A percentile compares a stretch with the other conserved stretches of the same genome.
phyloP scores from a whole-genome alignment of 2,888 invertebrate genomes.

The Griposia aprilina region DNA sequence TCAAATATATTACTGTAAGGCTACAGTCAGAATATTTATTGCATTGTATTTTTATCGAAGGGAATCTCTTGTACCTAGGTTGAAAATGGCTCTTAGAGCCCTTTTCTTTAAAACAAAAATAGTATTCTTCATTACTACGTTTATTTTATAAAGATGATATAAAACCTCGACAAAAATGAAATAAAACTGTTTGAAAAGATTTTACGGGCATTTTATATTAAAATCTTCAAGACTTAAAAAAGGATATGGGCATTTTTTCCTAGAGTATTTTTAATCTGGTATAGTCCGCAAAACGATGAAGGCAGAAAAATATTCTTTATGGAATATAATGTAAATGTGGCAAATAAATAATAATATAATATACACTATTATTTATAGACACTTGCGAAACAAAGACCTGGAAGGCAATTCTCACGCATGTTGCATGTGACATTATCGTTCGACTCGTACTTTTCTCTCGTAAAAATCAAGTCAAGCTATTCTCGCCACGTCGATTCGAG shows the following conservation, averaged over 20 bases:
- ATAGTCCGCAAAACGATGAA: not conserved
- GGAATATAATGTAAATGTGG: not conserved
- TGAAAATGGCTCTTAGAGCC: no score
- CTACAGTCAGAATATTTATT: no score
- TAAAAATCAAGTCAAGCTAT: no score
- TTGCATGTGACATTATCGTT: no score
- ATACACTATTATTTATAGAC: not conserved
- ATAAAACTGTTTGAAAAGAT: constrained; percentile 41
- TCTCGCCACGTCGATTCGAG: no score
- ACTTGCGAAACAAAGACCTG: not conserved
- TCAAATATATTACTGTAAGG: no score
- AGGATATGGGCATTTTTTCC: not conserved
- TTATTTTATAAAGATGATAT: constrained; percentile 44
- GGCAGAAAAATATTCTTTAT: not conserved
- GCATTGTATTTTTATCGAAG: no score
- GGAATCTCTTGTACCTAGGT: no score
- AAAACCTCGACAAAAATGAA: constrained; percentile 34
- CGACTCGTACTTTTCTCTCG: no score
- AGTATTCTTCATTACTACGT: constrained; percentile 33
- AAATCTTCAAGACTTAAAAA: constrained; percentile 44
- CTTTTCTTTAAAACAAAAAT: no score
- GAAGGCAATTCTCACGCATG: no score
- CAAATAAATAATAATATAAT: not conserved
- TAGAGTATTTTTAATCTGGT: not conserved
- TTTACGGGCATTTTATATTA: constrained; percentile 49